Percentiles rank a stretch among this genome's conserved stretches.
Evolutionary conservation across 2,113 vertebrate species (phyloP).

Genomic region (Quiscalus mexicanus): DNA sequence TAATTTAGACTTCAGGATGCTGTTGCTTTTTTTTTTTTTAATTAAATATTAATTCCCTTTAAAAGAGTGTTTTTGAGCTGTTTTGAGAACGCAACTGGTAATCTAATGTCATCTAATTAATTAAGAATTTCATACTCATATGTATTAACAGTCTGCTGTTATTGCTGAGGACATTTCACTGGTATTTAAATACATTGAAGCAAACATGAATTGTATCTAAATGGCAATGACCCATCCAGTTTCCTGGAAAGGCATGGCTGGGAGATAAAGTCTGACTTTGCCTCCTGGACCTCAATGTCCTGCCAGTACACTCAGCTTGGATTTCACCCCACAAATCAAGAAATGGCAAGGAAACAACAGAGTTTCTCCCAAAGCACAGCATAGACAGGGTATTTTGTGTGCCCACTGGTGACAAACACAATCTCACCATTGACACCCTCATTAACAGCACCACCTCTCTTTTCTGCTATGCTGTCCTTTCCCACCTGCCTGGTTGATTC

Average conservation of each 20-base stretch:
- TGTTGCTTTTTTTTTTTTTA: background rate
- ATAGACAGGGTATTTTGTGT: background rate
- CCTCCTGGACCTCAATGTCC: background rate
- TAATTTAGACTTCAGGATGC: conserved; percentile 36
- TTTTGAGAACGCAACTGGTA: conserved; percentile 25
- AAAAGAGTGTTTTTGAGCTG: conserved; percentile 44
- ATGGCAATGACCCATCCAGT: background rate
- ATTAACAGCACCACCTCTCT: fast-evolving
- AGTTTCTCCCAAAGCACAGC: background rate
- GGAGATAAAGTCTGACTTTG: background rate
- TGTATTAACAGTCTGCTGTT: conserved; percentile 32
- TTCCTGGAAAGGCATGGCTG: background rate
- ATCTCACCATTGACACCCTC: background rate
- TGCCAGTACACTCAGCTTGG: background rate
- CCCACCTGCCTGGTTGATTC: background rate
- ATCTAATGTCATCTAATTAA: conserved; percentile 49
- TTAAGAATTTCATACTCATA: conserved; percentile 37
- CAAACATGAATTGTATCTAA: conserved; percentile 5
- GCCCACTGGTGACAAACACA: background rate
- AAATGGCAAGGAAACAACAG: background rate
- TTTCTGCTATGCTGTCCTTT: background rate
- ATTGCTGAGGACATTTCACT: background rate
- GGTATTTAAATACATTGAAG: conserved; percentile 15
- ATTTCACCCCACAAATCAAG: background rate
- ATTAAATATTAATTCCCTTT: conserved; percentile 48